A percentile compares a stretch with the other conserved stretches of the same genome.
phyloP scores from a whole-genome alignment of 2,113 vertebrate species.

The Irena cyanogastra region DNA sequence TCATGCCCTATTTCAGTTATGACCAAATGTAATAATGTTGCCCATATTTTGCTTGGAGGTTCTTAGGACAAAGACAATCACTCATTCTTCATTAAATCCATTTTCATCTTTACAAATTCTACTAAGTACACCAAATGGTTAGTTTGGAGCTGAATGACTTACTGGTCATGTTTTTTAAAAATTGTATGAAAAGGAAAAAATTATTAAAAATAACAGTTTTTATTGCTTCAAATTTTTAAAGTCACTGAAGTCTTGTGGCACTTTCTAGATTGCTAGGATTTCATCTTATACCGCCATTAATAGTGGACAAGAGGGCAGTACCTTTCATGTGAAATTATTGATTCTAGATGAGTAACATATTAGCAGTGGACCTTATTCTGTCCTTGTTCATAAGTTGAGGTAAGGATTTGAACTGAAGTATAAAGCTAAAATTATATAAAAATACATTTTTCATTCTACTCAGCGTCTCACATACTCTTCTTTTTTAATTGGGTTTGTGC shows the following conservation, averaged over 20 bases:
- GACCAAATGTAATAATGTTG: background rate
- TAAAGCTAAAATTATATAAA: background rate
- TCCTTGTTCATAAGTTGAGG: background rate
- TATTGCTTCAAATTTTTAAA: background rate
- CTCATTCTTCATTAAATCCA: background rate
- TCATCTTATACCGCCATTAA: background rate
- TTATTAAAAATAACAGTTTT: background rate
- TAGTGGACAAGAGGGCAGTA: background rate
- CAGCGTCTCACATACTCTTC: background rate
- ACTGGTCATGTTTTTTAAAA: background rate
- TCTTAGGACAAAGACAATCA: background rate
- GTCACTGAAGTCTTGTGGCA: background rate
- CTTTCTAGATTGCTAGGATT: background rate
- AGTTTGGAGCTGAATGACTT: background rate
- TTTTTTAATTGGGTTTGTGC: background rate
- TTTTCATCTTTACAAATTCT: background rate
- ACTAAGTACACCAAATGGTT: background rate
- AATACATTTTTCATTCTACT: background rate
- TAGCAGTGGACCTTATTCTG: background rate
- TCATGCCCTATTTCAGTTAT: background rate
- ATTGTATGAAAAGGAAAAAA: background rate
- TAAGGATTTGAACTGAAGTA: background rate
- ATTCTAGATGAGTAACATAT: background rate
- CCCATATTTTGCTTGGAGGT: background rate
- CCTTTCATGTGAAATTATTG: background rate